Percentiles rank a stretch among this genome's conserved stretches.
Evolutionary conservation across 2,797 vertebrate species (phyloP).

Genomic region (Hippoglossus hippoglossus): DNA sequence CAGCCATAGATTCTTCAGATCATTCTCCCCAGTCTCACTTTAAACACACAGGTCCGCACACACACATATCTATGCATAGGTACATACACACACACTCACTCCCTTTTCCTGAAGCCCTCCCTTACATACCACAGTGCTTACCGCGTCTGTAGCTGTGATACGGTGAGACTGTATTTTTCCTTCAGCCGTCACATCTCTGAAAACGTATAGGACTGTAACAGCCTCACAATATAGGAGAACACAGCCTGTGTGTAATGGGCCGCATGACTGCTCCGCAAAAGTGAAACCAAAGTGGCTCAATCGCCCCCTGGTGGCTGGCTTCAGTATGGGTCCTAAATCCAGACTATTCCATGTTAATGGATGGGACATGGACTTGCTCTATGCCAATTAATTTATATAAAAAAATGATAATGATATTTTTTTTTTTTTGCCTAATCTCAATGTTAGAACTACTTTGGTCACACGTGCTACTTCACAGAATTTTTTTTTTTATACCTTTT

Average conservation of each 20-base stretch:
- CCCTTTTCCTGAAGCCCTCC: slow-evolving; percentile 66
- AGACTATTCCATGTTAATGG: too few relatives aligned
- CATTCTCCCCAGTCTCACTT: slow-evolving; percentile 23
- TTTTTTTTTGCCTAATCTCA: too few relatives aligned
- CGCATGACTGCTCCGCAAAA: too few relatives aligned
- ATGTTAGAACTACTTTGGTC: too few relatives aligned
- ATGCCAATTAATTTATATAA: too few relatives aligned
- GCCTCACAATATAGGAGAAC: not conserved
- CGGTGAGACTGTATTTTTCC: slow-evolving; percentile 60
- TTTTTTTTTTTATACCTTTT: not conserved
- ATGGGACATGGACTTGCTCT: too few relatives aligned
- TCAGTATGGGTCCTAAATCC: too few relatives aligned
- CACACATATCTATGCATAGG: not conserved
- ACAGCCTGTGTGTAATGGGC: too few relatives aligned
- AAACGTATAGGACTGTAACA: slow-evolving; percentile 27
- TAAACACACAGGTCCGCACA: not conserved
- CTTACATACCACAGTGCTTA: slow-evolving; percentile 74
- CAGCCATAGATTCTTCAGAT: not conserved
- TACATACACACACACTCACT: slow-evolving; percentile 11
- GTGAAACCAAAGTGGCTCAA: too few relatives aligned
- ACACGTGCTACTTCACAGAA: not conserved
- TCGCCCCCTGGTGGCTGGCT: too few relatives aligned
- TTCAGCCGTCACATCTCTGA: slow-evolving; percentile 40
- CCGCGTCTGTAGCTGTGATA: slow-evolving; percentile 56
- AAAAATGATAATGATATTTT: slow-evolving; percentile 16